Evolutionary conservation across 2,113 vertebrate genomes (phyloP).

Genomic region (Siniperca chuatsi): DNA sequence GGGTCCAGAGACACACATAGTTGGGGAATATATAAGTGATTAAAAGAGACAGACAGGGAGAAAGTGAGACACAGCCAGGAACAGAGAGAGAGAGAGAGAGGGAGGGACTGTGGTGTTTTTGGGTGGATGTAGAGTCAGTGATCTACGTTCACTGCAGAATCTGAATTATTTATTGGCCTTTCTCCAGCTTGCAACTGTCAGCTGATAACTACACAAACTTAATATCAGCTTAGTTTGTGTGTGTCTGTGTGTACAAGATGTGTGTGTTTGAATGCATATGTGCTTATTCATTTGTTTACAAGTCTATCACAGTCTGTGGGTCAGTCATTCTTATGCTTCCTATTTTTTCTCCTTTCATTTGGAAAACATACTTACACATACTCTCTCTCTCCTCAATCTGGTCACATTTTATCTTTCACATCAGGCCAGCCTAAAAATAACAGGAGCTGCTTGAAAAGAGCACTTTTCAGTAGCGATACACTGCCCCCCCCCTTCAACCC

Average conservation of each 20-base stretch:
- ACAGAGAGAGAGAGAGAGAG: neutral
- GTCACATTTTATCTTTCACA: conserved; percentile 42
- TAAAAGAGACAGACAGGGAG: conserved; percentile 8
- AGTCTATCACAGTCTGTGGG: neutral
- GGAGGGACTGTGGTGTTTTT: conserved; percentile 50
- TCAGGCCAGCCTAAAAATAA: conserved; percentile 59
- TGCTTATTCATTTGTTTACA: conserved; percentile 5
- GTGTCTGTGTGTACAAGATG: neutral
- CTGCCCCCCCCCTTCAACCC: neutral
- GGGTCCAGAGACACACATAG: neutral
- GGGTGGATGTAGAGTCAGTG: conserved; percentile 58
- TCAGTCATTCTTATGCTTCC: neutral
- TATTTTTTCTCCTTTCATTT: conserved; percentile 13
- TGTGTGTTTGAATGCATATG: conserved; percentile 4
- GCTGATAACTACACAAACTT: conserved; percentile 64
- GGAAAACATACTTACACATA: neutral
- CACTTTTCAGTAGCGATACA: conserved; percentile 23
- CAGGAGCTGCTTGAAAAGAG: conserved; percentile 50
- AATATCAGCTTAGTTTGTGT: conserved; percentile 28
- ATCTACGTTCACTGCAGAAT: conserved; percentile 83
- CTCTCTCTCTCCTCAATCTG: conserved; percentile 9
- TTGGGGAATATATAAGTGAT: neutral
- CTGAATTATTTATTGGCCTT: conserved; percentile 81
- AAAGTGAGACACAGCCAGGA: conserved; percentile 12
- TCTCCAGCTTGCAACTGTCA: conserved; percentile 72